Evolutionary conservation across 2,888 invertebrate genomes (phyloP), one percentile per base, ranked within the genome.

Genomic region (Pammene fasciana): DNA sequence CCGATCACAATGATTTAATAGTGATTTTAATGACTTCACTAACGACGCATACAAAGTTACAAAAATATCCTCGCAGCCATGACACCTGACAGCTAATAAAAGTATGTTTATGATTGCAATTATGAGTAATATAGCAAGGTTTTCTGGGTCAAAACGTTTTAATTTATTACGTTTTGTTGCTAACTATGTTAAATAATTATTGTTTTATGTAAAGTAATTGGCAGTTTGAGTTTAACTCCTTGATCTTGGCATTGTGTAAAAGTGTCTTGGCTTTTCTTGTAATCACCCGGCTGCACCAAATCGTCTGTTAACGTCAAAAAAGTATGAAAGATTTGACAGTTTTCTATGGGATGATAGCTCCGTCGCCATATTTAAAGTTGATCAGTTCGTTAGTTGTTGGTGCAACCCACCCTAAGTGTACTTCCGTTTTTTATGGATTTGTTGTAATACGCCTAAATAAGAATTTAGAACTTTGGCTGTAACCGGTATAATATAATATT

Each of bases 1-100:
- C 72, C 75, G 73, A 76, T 77, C 76, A 75, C 73, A 77, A 75
- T 78, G 76, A 80, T 80, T 83, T 83, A 82, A 84, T 82, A 77
- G 73, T 74, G 55, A 68, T 78, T 82, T 84, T 82, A 84, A 76
- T 71, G 71, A 65, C 52, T 52, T 10, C 0, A 7, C 26, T 68
- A 70, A 65, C 65, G 46, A 65, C 48, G 34, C 43, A 57, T 59
- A 70, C 70, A 70, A 70, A 41, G 70, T 65, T 26, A 60, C 38
- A 26, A 57, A 52, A 36, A 65, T 65, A 64, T 64, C 61, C 50
- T 57, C 34, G 14, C 4, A 45, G 36, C 57, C 68, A 38, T 68
- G 68, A 68, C 68, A 68, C 59, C 57, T 56, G 62, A 68, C 59
- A 57, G 52, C 46, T 48, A 38, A 34, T 65, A 54, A 60, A 46